Percentiles rank a stretch among this genome's conserved stretches.
phyloP scores from a whole-genome alignment of 2,113 vertebrate species.

The Agelaius tricolor region DNA sequence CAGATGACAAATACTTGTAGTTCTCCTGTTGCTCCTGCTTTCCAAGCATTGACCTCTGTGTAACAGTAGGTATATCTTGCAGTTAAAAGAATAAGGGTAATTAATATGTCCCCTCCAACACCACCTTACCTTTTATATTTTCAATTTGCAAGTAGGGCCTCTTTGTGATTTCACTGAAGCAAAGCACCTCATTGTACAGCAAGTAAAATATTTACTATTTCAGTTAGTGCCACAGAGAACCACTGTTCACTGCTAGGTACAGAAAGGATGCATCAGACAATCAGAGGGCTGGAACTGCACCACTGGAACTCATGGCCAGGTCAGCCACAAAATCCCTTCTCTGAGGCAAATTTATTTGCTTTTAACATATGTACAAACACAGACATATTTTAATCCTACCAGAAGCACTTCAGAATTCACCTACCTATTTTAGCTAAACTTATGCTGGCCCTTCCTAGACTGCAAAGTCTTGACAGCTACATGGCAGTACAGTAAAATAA shows the following conservation, averaged over 20 bases:
- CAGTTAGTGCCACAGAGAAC: background rate
- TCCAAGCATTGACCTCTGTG: background rate
- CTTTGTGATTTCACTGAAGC: background rate
- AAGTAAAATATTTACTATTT: background rate
- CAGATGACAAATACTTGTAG: background rate
- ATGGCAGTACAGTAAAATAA: rapidly evolving
- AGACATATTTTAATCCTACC: background rate
- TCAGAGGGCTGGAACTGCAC: background rate
- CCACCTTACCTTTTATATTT: background rate
- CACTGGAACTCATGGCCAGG: background rate
- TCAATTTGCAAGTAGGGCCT: background rate
- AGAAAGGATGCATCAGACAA: background rate
- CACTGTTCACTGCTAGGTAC: background rate
- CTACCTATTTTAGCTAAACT: background rate
- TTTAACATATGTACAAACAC: background rate
- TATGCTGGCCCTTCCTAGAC: background rate
- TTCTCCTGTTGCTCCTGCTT: background rate
- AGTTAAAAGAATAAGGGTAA: background rate
- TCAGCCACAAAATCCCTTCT: background rate
- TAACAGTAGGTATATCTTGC: background rate
- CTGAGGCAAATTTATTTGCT: background rate
- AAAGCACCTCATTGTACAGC: background rate
- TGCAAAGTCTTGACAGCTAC: background rate
- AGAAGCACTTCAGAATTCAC: background rate
- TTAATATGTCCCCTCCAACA: background rate